Evolutionary conservation across 2,888 invertebrate genomes (phyloP), one percentile per base, ranked within the genome.

Genomic region (Drosophila putrida): DNA sequence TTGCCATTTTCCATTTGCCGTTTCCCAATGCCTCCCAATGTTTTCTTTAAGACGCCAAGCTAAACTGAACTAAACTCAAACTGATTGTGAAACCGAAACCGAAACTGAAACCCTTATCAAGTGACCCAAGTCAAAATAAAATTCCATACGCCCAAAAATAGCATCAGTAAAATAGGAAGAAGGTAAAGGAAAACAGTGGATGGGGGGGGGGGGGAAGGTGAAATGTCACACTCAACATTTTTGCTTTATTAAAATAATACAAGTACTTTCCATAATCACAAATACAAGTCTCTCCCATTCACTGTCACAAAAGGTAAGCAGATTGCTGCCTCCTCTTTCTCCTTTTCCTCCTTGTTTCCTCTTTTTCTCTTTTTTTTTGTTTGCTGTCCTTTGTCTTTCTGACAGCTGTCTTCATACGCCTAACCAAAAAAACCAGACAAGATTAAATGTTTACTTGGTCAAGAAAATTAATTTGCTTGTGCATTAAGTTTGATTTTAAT

Each of bases 401-500:
- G 85, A 81, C 85, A 81, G 75, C 80, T 84, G 84, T 78, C 85
- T 67, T 15, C 46, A 53, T 41, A 31, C 38, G 35, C 35, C 25
- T 38, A n/a, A 11, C n/a, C 13, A 27, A 43, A 43, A 27, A 44
- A n/a, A 9, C 2, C 27, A 28, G 13, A 43, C 38, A 50, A 71
- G 88, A 78, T 82, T 84, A 88, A 77, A 88, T 77, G 76, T 77
- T 85, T 85, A 73, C 67, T 71, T 68, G 77, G 73, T 67, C 60
- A 71, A 78, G 77, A 71, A 84, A 86, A 86, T 86, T 86, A 86
- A 86, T 86, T 86, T 86, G 80, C 65, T 51, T 46, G 44, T 49
- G 75, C 80, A 87, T 81, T 82, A 73, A 64, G 71, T 87, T 89
- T 87, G 89, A 86, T 86, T 86, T 86, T 86, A 89, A 86, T 86